These are phyloP conservation scores for Hylia prasina DNA, from an alignment of 2,113 vertebrate genomes.

Conservation along the genomic window DNA sequence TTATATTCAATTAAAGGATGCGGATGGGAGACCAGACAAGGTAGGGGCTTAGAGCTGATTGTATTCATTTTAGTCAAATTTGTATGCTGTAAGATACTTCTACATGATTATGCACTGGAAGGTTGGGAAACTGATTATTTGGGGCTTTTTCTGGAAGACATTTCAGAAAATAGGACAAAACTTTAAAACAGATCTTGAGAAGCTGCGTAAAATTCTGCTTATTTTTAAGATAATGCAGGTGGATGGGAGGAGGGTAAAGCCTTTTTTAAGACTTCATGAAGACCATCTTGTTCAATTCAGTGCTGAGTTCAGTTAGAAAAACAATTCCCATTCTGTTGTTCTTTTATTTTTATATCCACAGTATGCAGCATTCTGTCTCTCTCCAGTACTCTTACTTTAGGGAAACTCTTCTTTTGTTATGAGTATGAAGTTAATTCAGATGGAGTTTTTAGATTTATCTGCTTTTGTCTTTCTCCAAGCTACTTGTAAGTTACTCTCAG, in stretches of 20 bases:
- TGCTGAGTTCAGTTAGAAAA: neutral
- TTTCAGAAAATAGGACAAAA: neutral
- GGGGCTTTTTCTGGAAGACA: neutral
- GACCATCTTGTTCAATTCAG: neutral
- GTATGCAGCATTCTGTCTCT: neutral
- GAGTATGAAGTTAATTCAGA: neutral
- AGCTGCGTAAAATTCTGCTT: neutral
- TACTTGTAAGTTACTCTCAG: neutral
- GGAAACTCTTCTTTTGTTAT: neutral
- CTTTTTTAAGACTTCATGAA: neutral
- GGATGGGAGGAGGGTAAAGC: neutral
- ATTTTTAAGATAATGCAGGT: neutral
- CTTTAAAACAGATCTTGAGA: neutral
- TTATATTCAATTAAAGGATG: conserved; percentile 97
- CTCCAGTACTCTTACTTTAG: neutral
- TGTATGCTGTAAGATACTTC: neutral
- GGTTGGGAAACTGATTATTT: neutral
- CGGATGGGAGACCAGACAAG: conserved; percentile 92
- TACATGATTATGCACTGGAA: neutral
- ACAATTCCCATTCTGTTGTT: neutral
- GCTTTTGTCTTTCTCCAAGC: neutral
- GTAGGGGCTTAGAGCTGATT: conserved; percentile 57
- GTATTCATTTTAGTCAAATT: neutral
- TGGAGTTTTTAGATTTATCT: neutral
- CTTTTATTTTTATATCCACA: neutral